Conservation (phyloP, 1,140 invertebrate species). For the Choristoneura fumiferana region DNA sequence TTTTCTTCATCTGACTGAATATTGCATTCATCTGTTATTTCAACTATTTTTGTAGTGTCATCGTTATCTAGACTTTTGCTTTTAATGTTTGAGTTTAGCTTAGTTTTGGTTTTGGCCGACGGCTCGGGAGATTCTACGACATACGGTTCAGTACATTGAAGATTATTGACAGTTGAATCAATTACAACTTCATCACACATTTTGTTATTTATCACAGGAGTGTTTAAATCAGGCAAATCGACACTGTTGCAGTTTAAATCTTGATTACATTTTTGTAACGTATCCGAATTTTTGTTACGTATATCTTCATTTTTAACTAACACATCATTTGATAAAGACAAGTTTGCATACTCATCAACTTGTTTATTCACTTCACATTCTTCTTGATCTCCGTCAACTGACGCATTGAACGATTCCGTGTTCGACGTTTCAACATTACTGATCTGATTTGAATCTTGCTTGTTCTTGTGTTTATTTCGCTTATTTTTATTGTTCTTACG, state of each 20-base stretch:
- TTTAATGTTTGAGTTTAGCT: conserved; percentile 63
- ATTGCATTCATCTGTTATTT: conserved; percentile 65
- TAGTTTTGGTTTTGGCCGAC: conserved; percentile 55
- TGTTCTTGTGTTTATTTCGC: conserved; percentile 59
- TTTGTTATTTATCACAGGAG: neutral
- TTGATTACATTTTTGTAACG: neutral
- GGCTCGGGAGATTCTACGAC: conserved; percentile 77
- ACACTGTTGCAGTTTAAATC: conserved; percentile 10
- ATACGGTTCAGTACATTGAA: conserved; percentile 35
- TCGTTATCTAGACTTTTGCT: conserved; percentile 80
- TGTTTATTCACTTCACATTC: neutral
- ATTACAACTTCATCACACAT: neutral
- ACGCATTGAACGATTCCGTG: conserved; percentile 1
- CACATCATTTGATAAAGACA: neutral
- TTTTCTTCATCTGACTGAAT: conserved; percentile 40
- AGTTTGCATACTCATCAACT: neutral
- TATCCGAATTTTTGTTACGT: neutral
- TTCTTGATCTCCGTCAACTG: neutral
- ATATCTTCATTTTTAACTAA: neutral
- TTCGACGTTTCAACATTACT: conserved; percentile 20
- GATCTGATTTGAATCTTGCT: conserved; percentile 33
- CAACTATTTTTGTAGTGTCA: conserved; percentile 75
- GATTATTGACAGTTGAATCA: conserved; percentile 1
- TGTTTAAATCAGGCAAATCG: conserved; percentile 7
- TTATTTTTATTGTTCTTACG: conserved; percentile 74